Evolutionary conservation across 64 coral and sea anemone species (phyloP).

Genomic region (Porites australiensis): DNA sequence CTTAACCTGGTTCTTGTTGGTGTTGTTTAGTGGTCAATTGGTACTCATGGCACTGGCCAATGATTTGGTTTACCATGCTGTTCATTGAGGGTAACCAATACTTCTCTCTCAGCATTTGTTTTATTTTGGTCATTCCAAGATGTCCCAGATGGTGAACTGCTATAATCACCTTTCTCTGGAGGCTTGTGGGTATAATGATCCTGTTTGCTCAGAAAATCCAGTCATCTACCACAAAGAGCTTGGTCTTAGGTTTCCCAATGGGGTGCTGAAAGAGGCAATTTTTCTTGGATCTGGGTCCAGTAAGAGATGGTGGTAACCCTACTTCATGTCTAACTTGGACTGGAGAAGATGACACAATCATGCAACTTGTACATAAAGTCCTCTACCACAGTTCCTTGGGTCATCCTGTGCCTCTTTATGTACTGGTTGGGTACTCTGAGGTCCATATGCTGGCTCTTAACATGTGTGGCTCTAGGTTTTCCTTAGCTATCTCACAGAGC

Average conservation of each 20-base stretch:
- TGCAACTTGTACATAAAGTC: constrained; percentile 8
- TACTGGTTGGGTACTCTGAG: constrained; percentile 30
- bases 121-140: constrained; percentile 54
- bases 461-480: constrained; percentile 26
- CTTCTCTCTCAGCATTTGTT: constrained; percentile 63
- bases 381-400: background rate
- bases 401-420: background rate
- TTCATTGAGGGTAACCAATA: constrained; percentile 54
- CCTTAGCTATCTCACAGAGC: background rate
- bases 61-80: background rate
- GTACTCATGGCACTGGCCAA: constrained; percentile 8
- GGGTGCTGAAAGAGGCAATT: too few relatives aligned
- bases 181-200: constrained; percentile 3
- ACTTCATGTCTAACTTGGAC: too few relatives aligned
- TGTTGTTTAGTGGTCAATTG: constrained; percentile 30
- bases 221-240: constrained; percentile 19
- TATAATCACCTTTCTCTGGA: constrained; percentile 54
- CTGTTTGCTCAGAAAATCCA: constrained; percentile 6
- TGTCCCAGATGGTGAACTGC: constrained; percentile 49
- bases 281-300: too few relatives aligned
- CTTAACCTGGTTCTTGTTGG: constrained; percentile 8
- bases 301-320: too few relatives aligned
- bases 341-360: too few relatives aligned
- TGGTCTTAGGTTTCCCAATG: too few relatives aligned
- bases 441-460: constrained; percentile 25